Base-by-base conservation (phyloP, 2,113 vertebrate genomes). In the Plecotus auritus region DNA sequence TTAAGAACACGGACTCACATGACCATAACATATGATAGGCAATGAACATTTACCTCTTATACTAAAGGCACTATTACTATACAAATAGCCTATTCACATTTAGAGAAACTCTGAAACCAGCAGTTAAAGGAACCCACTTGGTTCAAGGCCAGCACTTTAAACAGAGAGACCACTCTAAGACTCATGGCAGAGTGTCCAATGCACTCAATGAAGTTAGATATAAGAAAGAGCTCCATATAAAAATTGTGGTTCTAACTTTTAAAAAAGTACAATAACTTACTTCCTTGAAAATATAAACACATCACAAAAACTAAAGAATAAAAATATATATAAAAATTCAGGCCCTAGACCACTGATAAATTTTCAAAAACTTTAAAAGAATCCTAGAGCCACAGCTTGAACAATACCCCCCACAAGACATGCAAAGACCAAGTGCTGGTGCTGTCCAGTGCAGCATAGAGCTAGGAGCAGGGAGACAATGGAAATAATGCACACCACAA, bases 271-370 rank as follows among this genome's bases (percentile, higher is more conserved):
- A 78, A 81, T 94, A 94, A 96, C n/a, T 92, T 96, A 96, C 49
- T 86, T 96, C 85, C 47, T 96, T 96, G 96, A 96, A 97, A 97
- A 97, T 96, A 95, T 91, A 96, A 76, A 74, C 47, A 92, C 94
- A 96, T 95, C 96, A 95, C 69, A 94, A 97, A 97, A 96, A 94
- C 66, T 66, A 81, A 94, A 95, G 66, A 40, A 67, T 88, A 93
- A 32, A 91, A 87, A 83, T 51, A 76, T 67, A 59, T 37, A 87
- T 59, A 85, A 10, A 93, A 72, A 90, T 81, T 73, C 70, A 73
- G 82, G 64, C 56, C 81, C 77, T 85, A 78, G 61, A 91, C 74
- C 67, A 69, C 30, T 85, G 85, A 90, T 56, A 95, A 83, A 90
- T 86, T 90, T 76, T 85, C 61, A 89, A 80, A 94, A 97, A 89